Evolutionary conservation across 2,888 invertebrate genomes (phyloP).

Genomic region (Drepana falcataria): DNA sequence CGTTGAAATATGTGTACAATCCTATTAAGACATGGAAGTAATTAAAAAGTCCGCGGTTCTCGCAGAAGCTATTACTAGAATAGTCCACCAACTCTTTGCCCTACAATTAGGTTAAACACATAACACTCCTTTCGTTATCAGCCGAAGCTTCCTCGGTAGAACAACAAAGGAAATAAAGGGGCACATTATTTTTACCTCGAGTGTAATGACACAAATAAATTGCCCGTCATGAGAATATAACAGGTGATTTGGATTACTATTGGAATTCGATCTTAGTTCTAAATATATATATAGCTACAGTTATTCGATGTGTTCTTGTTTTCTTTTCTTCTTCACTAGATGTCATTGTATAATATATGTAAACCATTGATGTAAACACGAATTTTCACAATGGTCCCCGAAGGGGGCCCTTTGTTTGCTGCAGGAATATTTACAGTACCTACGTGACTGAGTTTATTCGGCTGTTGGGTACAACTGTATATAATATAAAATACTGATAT

Average conservation of each 20-base stretch:
- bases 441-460: no score
- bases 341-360: no score
- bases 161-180: conserved; percentile 21
- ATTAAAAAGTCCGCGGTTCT: not conserved
- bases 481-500: no score
- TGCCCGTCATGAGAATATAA: conserved; percentile 37
- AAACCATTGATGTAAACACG: no score
- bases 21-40: not conserved
- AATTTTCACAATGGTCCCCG: no score
- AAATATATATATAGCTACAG: not conserved
- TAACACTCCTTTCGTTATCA: conserved; percentile 1
- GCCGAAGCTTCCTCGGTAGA: conserved; percentile 3
- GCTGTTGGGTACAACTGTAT: no score
- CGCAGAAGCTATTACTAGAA: not conserved
- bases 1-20: not conserved
- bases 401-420: no score
- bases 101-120: conserved; percentile 1
- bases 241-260: conserved; percentile 28
- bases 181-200: conserved; percentile 31
- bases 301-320: no score
- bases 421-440: no score
- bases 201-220: conserved; percentile 35
- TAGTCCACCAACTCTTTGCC: not conserved
- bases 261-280: not conserved
- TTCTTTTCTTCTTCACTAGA: no score